These are phyloP conservation scores for Athetis lepigone DNA, from an alignment of 2,888 invertebrate species.

Conservation along the genomic window DNA sequence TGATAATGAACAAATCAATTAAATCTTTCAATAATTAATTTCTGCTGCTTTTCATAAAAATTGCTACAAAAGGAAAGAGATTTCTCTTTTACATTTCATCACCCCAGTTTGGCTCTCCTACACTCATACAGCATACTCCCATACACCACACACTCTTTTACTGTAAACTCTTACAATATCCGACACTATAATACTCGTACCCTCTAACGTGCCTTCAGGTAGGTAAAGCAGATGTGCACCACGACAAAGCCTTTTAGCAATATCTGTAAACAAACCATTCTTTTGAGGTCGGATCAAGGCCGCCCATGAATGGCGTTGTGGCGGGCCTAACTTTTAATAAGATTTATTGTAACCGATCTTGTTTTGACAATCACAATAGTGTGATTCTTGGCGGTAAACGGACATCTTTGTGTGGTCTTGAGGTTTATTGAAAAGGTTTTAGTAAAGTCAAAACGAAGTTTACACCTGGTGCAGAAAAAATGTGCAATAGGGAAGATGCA, in stretches of 20 bases:
- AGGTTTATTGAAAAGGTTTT: constrained; percentile 72
- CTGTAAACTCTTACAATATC: background rate
- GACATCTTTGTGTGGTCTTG: constrained; percentile 86
- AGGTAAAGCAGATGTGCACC: constrained; percentile 83
- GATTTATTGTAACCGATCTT: constrained; percentile 91
- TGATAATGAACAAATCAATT: too few species aligned
- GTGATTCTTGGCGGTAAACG: constrained; percentile 82
- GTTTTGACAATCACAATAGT: constrained; percentile 89
- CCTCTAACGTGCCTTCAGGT: constrained; percentile 63
- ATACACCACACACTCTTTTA: too few species aligned
- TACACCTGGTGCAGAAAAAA: constrained; percentile 79
- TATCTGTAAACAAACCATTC: constrained; percentile 84
- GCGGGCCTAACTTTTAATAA: constrained; percentile 85
- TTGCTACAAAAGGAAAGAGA: too few species aligned
- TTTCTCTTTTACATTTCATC: too few species aligned
- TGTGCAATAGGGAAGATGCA: too few species aligned
- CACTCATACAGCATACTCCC: too few species aligned
- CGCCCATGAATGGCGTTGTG: constrained; percentile 82
- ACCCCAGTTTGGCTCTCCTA: too few species aligned
- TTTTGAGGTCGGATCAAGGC: constrained; percentile 79
- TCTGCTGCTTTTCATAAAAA: too few species aligned
- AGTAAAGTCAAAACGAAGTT: constrained; percentile 82
- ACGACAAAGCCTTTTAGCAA: constrained; percentile 79
- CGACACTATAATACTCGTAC: constrained; percentile 4
- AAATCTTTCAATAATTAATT: too few species aligned